These are phyloP conservation scores for Pandion haliaetus DNA, from an alignment of 2,113 vertebrate species.

Conservation along the genomic window DNA sequence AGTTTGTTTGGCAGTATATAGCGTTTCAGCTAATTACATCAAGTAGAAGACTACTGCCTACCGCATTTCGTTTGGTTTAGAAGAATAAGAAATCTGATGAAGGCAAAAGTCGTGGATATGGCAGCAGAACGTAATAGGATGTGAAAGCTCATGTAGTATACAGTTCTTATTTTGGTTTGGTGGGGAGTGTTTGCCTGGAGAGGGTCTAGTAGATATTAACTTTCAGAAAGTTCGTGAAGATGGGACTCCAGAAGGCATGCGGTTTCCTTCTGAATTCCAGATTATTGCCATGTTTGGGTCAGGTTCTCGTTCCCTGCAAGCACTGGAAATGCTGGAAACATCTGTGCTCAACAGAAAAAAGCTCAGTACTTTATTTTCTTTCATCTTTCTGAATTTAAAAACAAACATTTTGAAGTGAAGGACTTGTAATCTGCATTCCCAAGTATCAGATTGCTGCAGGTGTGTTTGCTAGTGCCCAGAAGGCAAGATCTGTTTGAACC, in stretches of 20 bases:
- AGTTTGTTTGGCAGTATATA: background rate
- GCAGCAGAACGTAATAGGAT: background rate
- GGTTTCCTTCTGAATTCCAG: background rate
- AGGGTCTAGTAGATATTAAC: background rate
- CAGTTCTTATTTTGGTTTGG: background rate
- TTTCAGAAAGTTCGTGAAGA: background rate
- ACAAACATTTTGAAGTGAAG: constrained; percentile 65
- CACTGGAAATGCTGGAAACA: constrained; percentile 16
- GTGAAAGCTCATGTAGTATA: background rate
- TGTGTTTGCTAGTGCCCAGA: constrained; percentile 61
- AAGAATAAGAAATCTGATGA: background rate
- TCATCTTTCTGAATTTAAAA: constrained; percentile 63
- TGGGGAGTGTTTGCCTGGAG: background rate
- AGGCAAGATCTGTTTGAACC: constrained; percentile 60
- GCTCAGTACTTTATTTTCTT: constrained; percentile 53
- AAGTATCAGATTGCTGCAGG: constrained; percentile 71
- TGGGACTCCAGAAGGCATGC: background rate
- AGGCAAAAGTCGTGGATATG: background rate
- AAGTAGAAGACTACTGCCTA: background rate
- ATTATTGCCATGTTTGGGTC: background rate
- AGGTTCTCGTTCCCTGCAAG: background rate
- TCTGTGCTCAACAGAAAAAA: constrained; percentile 5
- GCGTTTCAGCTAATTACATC: constrained; percentile 11
- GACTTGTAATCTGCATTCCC: constrained; percentile 69
- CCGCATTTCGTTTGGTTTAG: background rate